Evolutionary conservation across 1,140 invertebrate genomes (phyloP).

Genomic region (Brachionus asplanchnoidis): DNA sequence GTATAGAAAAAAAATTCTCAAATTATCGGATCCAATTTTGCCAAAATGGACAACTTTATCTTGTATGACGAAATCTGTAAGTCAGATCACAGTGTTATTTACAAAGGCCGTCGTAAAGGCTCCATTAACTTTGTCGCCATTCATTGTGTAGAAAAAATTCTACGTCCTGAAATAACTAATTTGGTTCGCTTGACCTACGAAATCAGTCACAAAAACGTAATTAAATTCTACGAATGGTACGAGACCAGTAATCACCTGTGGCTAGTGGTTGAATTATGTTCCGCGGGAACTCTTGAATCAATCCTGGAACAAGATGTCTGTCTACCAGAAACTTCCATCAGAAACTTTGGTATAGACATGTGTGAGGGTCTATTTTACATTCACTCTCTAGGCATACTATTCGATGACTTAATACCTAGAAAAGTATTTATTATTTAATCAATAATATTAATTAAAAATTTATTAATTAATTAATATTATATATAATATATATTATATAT

Average conservation of each 20-base stretch:
- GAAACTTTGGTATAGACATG: slow-evolving; percentile 54
- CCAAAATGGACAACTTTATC: slow-evolving; percentile 55
- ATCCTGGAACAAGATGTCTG: slow-evolving; percentile 52
- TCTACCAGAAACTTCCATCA: slow-evolving; percentile 53
- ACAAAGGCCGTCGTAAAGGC: slow-evolving; percentile 57
- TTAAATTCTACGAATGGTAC: slow-evolving; percentile 58
- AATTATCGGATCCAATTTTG: neutral
- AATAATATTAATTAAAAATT: too few species aligned
- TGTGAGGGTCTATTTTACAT: slow-evolving; percentile 54
- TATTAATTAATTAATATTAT: too few species aligned
- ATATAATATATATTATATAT: too few species aligned
- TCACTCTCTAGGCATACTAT: slow-evolving; percentile 55
- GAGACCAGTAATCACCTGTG: slow-evolving; percentile 58
- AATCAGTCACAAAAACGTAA: slow-evolving; percentile 54
- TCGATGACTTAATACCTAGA: slow-evolving; percentile 53
- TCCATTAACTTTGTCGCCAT: slow-evolving; percentile 57
- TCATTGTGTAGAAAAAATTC: slow-evolving; percentile 56
- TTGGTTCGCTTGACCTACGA: slow-evolving; percentile 56
- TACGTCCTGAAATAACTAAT: slow-evolving; percentile 55
- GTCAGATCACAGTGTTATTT: slow-evolving; percentile 52
- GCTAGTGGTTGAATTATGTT: slow-evolving; percentile 57
- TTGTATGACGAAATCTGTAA: slow-evolving; percentile 56
- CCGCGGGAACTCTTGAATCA: slow-evolving; percentile 52
- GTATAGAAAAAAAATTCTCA: neutral
- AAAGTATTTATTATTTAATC: slow-evolving; percentile 48